Evolutionary conservation across 2,797 vertebrate species (phyloP).

Genomic region (Neomorphus geoffroyi): DNA sequence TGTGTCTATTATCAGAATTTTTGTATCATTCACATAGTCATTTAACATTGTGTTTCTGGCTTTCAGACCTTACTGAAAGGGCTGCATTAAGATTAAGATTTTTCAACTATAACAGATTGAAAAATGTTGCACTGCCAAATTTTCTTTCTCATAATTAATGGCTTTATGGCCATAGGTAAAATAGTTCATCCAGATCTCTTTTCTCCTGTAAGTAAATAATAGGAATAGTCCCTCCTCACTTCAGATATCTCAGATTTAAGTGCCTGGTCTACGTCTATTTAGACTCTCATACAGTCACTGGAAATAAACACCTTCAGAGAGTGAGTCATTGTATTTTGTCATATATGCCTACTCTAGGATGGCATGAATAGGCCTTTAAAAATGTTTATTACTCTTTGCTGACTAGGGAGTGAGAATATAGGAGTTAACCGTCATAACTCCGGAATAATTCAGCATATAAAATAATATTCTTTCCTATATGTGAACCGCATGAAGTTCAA

Average conservation of each 20-base stretch:
- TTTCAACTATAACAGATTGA: not conserved
- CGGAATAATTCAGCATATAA: no score
- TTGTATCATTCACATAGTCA: not conserved
- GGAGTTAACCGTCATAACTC: not conserved
- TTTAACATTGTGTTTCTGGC: not conserved
- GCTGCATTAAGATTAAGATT: not conserved
- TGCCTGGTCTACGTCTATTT: not conserved
- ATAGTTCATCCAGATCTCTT: not conserved
- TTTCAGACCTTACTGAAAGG: not conserved
- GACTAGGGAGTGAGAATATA: not conserved
- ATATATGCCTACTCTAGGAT: not conserved
- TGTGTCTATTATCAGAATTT: not conserved
- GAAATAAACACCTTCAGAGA: not conserved
- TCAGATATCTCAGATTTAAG: not conserved
- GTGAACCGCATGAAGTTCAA: no score
- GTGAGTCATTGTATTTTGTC: not conserved
- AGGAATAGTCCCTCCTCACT: not conserved
- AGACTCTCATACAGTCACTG: not conserved
- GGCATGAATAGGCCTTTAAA: not conserved
- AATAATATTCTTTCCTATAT: no score
- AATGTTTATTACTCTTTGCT: not conserved
- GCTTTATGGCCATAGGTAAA: not conserved
- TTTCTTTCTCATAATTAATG: slow-evolving; percentile 4
- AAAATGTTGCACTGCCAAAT: not conserved
- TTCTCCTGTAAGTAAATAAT: not conserved